A percentile compares a stretch with the other conserved stretches of the same genome.
These are phyloP conservation scores for Illadopsis cleaveri DNA, from an alignment of 2,113 vertebrate species.

Conservation along the genomic window DNA sequence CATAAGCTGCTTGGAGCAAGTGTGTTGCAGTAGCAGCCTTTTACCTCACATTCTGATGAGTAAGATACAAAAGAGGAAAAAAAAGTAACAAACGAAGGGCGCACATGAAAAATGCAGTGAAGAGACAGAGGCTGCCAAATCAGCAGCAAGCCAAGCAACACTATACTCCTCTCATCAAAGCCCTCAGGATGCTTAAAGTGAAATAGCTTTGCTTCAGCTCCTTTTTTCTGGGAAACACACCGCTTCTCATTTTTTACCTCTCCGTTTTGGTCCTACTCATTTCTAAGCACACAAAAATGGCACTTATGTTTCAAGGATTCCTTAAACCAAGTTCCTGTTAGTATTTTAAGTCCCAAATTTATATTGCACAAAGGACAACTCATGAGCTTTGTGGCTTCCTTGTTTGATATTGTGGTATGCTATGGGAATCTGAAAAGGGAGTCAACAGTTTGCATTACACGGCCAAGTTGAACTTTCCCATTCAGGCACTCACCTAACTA, in stretches of 20 bases:
- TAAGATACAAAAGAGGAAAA: conserved; percentile 54
- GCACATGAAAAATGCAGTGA: conserved; percentile 68
- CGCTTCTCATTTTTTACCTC: not conserved
- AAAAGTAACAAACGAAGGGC: conserved; percentile 71
- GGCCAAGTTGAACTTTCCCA: not conserved
- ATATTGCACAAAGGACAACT: not conserved
- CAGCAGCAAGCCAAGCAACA: conserved; percentile 67
- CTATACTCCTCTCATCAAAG: not conserved
- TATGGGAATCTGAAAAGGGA: not conserved
- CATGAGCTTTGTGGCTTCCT: not conserved
- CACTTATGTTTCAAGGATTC: not conserved
- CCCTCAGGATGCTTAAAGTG: conserved; percentile 20
- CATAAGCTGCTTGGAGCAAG: conserved; percentile 70
- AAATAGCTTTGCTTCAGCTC: not conserved
- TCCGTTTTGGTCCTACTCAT: not conserved
- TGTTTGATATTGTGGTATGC: accelerated
- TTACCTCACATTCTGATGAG: conserved; percentile 74
- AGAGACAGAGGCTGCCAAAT: conserved; percentile 68
- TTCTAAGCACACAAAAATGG: conserved; percentile 26
- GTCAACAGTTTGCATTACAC: accelerated
- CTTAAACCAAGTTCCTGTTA: not conserved
- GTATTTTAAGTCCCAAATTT: not conserved
- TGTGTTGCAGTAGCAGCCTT: conserved; percentile 72
- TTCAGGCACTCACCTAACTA: not conserved
- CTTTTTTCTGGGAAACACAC: not conserved